A percentile compares a stretch with the other conserved stretches of the same genome.
phyloP scores from a whole-genome alignment of 2,888 invertebrate genomes.

The Tenthredo amoena region DNA sequence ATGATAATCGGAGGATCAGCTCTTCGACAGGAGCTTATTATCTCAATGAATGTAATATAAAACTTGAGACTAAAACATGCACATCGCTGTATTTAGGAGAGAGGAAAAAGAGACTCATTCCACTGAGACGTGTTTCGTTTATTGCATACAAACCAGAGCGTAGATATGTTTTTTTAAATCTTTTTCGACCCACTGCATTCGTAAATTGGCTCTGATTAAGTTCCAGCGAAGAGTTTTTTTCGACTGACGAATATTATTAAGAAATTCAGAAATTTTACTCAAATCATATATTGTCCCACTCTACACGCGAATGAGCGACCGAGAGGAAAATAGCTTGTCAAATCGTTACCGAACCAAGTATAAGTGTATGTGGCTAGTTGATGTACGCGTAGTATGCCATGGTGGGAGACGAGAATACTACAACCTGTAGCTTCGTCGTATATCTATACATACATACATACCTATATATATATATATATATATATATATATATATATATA shows the following conservation, averaged over 20 bases:
- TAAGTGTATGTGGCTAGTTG: background rate
- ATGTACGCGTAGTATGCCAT: background rate
- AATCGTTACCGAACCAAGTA: background rate
- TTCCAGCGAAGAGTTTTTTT: background rate
- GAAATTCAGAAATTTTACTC: background rate
- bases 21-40: background rate
- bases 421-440: background rate
- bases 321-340: background rate
- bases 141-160: background rate
- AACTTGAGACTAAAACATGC: background rate
- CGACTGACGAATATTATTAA: background rate
- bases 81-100: background rate
- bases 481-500: background rate
- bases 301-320: background rate
- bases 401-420: constrained; percentile 2
- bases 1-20: background rate
- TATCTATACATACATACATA: background rate
- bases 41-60: background rate
- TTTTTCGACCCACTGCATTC: background rate
- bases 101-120: background rate
- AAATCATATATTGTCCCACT: background rate
- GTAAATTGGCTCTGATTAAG: background rate
- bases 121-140: background rate
- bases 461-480: background rate
- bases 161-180: background rate